Conservation (phyloP, 2,113 vertebrate genomes). For the Meles meles region DNA sequence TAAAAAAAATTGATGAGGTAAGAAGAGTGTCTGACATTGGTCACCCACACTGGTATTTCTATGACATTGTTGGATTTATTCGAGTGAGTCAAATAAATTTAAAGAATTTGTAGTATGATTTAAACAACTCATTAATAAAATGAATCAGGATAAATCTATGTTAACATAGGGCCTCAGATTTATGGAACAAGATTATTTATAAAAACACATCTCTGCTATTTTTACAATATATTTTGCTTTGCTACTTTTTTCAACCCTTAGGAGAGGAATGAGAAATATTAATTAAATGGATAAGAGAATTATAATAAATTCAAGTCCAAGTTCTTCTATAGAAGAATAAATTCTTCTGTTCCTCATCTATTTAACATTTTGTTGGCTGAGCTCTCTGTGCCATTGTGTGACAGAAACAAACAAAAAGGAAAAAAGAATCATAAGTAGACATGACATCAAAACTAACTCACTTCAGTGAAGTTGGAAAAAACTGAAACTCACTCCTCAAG, state of each 20-base stretch:
- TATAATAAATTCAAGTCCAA: not conserved
- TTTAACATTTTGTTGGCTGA: not conserved
- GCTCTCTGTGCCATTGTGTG: not conserved
- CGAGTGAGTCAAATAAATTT: not conserved
- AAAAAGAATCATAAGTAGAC: not conserved
- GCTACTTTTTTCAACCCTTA: not conserved
- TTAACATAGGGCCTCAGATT: not conserved
- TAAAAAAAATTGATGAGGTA: not conserved
- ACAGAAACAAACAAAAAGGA: not conserved
- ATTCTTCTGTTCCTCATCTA: not conserved
- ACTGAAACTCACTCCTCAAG: not conserved
- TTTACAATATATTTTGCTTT: not conserved
- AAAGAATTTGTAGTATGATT: not conserved
- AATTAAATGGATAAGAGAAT: not conserved
- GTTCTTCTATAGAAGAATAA: too few species aligned
- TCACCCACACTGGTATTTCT: not conserved
- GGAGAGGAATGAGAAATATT: not conserved
- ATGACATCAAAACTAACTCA: rapidly evolving
- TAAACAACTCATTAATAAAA: not conserved
- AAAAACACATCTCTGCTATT: not conserved
- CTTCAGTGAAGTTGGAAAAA: not conserved
- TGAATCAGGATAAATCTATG: not conserved
- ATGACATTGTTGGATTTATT: not conserved
- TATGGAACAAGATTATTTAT: not conserved
- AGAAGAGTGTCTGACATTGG: not conserved